Conservation (phyloP, 2,888 invertebrate species). For the Melanostoma mellinum region DNA sequence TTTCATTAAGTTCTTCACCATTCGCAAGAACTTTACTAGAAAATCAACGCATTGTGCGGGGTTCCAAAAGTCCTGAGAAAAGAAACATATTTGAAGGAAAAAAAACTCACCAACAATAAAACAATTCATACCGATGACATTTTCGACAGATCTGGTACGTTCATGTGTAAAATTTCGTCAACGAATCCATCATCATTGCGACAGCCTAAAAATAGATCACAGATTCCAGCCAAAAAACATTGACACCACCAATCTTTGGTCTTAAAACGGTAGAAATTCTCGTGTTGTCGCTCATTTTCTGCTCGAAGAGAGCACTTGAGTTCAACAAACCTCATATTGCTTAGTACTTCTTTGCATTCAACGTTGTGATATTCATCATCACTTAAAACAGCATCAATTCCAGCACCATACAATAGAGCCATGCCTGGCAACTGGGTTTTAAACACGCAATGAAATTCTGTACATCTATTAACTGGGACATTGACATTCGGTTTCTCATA, state of each 20-base stretch:
- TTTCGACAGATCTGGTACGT: constrained; percentile 82
- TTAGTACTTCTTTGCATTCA: constrained; percentile 69
- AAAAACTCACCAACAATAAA: background rate
- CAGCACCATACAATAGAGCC: constrained; percentile 88
- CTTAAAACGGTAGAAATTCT: constrained; percentile 84
- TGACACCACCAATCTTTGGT: constrained; percentile 82
- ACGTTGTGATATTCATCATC: constrained; percentile 35
- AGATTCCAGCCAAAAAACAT: constrained; percentile 87
- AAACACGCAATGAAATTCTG: constrained; percentile 83
- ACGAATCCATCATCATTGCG: constrained; percentile 88
- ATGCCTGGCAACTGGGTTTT: constrained; percentile 84
- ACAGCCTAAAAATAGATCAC: constrained; percentile 87
- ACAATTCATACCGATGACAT: constrained; percentile 14
- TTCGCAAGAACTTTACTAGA: background rate
- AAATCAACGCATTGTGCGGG: background rate
- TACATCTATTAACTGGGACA: no score
- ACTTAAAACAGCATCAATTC: constrained; percentile 87
- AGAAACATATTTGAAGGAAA: background rate
- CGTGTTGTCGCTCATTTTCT: constrained; percentile 83
- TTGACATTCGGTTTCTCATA: no score
- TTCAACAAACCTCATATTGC: constrained; percentile 85
- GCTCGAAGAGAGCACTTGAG: constrained; percentile 87
- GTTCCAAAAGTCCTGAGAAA: background rate
- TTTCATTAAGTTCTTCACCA: background rate
- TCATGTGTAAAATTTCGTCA: constrained; percentile 75